Evolutionary conservation across 2,797 vertebrate species (phyloP).

Genomic region (Coilia nasus): DNA sequence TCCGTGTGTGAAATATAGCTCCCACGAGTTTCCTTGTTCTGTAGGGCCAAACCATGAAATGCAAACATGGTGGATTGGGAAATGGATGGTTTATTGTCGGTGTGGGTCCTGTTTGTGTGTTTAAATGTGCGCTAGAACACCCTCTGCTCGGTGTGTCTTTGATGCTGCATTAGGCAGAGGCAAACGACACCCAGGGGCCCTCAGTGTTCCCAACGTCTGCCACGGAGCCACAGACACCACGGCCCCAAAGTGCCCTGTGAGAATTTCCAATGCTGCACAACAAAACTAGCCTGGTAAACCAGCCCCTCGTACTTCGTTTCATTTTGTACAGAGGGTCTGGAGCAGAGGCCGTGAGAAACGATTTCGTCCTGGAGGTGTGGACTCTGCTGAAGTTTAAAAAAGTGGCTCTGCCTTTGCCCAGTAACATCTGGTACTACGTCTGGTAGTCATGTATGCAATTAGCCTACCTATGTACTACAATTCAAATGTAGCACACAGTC

Average conservation of each 20-base stretch:
- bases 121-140: conserved; percentile 29
- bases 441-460: no score
- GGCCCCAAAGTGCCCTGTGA: conserved; percentile 38
- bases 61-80: conserved; percentile 32
- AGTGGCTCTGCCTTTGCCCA: no score
- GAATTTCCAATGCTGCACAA: conserved; percentile 41
- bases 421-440: no score
- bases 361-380: no score
- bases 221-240: background rate
- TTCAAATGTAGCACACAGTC: no score
- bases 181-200: conserved; percentile 18
- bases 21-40: conserved; percentile 12
- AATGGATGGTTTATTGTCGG: conserved; percentile 32
- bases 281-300: no score
- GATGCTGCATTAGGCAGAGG: conserved; percentile 32
- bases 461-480: no score
- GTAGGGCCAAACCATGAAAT: conserved; percentile 38
- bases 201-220: conserved; percentile 12
- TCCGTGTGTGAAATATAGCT: background rate
- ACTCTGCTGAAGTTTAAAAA: no score
- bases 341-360: no score
- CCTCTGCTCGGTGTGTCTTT: background rate
- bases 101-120: conserved; percentile 37
- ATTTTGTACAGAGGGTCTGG: no score
- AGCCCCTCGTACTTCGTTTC: no score